Evolutionary conservation across 2,113 vertebrate genomes (phyloP), one percentile per base, ranked within the genome.

Genomic region (Empidonax alnorum): DNA sequence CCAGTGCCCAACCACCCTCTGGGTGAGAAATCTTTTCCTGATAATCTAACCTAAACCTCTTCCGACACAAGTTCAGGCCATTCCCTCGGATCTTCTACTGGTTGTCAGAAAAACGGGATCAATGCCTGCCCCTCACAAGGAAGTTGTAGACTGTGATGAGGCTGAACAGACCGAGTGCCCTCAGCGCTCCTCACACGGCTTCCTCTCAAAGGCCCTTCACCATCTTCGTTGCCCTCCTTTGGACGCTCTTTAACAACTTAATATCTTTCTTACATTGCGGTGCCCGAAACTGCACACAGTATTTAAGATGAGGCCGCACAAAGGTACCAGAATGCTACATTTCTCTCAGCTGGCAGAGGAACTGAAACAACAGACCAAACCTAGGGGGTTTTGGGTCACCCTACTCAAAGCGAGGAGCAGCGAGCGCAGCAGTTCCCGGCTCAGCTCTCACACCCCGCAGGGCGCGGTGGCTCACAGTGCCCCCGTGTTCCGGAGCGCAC

Each of bases 141-240:
- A 74, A 1, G 9, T 2, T 31, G 37, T 4, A 42, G 14, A 24
- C 33, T 8, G 10, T 33, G 22, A 5, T 3, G 33, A 67, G 10
- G 23, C 8, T 46, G 61, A 67, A 25, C 18, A 44, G 2, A 11
- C 27, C 23, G 11, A 46, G 28, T n/a, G 37, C 11, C 24, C 33
- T 46, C 69, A 46, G 39, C 0, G 9, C 4, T n/a, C 23, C 46
- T 53, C 46, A 24, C 1, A 25, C 0, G 1, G 4, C 27, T 46
- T 59, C 20, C 24, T 16, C 68, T 20, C 35, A 66, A 37, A 37
- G 9, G 44, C 12, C 52, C 46, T 30, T 39, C 52, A 3, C 8
- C 28, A 39, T 25, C 52, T 27, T 46, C 33, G 7, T 2, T 12
- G 33, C 22, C 12, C 22, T 15, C 2, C 55, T 15, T 12, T 8